These are phyloP conservation scores for Acanthurus tractus DNA, from an alignment of 2,797 vertebrate genomes.

Conservation along the genomic window DNA sequence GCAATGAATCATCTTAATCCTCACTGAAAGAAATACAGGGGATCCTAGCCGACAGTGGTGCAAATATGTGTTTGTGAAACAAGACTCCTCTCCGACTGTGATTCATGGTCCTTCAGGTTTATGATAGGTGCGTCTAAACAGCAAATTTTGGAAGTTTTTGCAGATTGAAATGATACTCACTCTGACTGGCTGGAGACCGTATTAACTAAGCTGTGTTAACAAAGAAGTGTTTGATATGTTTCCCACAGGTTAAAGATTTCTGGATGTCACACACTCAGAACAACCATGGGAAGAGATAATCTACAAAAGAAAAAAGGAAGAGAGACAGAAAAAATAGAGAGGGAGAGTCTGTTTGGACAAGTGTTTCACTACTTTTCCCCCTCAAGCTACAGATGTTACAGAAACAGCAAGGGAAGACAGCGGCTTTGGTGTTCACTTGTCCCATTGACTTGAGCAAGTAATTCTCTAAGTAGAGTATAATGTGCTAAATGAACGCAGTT, in stretches of 20 bases:
- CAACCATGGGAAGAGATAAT: not conserved
- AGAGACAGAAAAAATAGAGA: no score
- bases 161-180: slow-evolving; percentile 32
- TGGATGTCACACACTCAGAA: not conserved
- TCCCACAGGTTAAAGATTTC: slow-evolving; percentile 17
- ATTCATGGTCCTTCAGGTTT: slow-evolving; percentile 43
- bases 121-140: slow-evolving; percentile 29
- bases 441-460: no score
- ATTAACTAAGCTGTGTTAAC: slow-evolving; percentile 19
- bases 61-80: slow-evolving; percentile 31
- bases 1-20: slow-evolving; percentile 15
- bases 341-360: not conserved
- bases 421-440: not conserved
- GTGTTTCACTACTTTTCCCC: not conserved
- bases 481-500: not conserved
- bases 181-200: slow-evolving; percentile 30
- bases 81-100: slow-evolving; percentile 39
- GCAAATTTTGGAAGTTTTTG: slow-evolving; percentile 24
- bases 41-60: slow-evolving; percentile 35
- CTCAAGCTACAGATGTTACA: not conserved
- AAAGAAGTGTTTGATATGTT: slow-evolving; percentile 25
- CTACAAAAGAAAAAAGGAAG: no score
- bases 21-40: not conserved
- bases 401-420: not conserved
- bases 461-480: slow-evolving; percentile 1